Conservation (phyloP, 2,113 vertebrate species). For the Bufo bufo region DNA sequence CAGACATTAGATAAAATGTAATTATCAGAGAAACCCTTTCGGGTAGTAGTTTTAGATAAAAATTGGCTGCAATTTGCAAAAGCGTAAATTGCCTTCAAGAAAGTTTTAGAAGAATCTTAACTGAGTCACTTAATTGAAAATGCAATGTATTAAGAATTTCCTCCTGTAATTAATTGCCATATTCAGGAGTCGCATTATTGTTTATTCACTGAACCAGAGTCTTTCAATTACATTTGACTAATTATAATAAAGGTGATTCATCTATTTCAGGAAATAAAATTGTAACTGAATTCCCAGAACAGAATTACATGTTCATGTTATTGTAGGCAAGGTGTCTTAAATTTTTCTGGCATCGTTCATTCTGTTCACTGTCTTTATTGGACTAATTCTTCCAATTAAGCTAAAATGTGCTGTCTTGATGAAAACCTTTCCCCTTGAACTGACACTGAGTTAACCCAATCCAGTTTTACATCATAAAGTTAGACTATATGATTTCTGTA, state of each 20-base stretch:
- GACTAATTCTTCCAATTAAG: conserved; percentile 45
- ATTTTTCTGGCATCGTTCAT: background rate
- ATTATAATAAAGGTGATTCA: background rate
- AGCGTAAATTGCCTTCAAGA: too few species aligned
- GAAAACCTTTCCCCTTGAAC: conserved; percentile 36
- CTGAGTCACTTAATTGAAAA: too few species aligned
- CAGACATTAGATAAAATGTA: too few species aligned
- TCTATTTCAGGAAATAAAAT: background rate
- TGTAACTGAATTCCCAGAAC: background rate
- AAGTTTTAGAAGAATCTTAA: too few species aligned
- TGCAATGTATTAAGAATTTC: too few species aligned
- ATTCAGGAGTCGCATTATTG: background rate
- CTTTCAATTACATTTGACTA: background rate
- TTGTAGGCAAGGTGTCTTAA: background rate
- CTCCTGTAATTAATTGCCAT: background rate
- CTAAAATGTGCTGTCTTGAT: background rate
- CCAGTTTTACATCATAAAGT: conserved; percentile 7
- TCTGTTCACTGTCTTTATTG: background rate
- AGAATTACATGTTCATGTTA: background rate
- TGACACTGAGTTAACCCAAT: conserved; percentile 18
- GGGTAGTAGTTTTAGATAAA: too few species aligned
- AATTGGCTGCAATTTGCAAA: too few species aligned
- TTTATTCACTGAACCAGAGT: background rate
- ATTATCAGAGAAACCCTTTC: too few species aligned
- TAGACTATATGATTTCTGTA: conserved; percentile 33